These are phyloP conservation scores for Lobophora halterata DNA, from an alignment of 2,888 invertebrate genomes.

Conservation along the genomic window DNA sequence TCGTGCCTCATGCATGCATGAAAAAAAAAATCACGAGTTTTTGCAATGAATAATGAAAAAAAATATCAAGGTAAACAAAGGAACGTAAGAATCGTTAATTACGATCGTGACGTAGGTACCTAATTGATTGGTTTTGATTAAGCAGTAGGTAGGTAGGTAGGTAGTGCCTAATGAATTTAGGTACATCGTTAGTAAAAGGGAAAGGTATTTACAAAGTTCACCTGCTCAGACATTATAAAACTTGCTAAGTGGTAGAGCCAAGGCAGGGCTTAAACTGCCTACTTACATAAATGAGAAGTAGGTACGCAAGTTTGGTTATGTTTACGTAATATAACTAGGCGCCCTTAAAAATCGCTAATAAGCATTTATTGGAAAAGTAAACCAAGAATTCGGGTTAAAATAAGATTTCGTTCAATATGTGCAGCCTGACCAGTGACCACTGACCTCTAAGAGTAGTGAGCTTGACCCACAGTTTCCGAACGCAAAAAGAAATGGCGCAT, in stretches of 20 bases:
- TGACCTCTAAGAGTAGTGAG: slow-evolving; percentile 2
- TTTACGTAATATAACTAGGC: too few species aligned
- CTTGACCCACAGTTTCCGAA: slow-evolving; percentile 9
- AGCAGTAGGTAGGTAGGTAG: too few species aligned
- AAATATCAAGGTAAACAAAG: slow-evolving; percentile 1
- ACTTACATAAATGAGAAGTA: background rate
- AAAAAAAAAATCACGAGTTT: too few species aligned
- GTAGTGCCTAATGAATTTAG: too few species aligned
- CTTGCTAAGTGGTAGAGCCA: slow-evolving; percentile 1
- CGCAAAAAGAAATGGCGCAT: slow-evolving; percentile 4
- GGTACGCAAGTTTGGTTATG: too few species aligned
- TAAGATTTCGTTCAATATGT: too few species aligned
- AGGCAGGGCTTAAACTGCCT: background rate
- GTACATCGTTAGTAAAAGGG: slow-evolving; percentile 10
- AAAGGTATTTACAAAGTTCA: slow-evolving; percentile 2
- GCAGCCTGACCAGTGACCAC: too few species aligned
- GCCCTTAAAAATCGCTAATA: too few species aligned
- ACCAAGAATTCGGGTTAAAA: slow-evolving; percentile 5
- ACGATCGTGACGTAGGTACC: slow-evolving; percentile 1
- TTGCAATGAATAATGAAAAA: too few species aligned
- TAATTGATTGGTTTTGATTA: slow-evolving; percentile 8
- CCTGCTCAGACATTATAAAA: too few species aligned
- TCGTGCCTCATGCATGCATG: too few species aligned
- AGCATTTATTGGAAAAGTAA: slow-evolving; percentile 4
- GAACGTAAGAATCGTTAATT: slow-evolving; percentile 1